Evolutionary conservation across 2,888 invertebrate genomes (phyloP), one percentile per base, ranked within the genome.

Genomic region (Drosophila monieri): DNA sequence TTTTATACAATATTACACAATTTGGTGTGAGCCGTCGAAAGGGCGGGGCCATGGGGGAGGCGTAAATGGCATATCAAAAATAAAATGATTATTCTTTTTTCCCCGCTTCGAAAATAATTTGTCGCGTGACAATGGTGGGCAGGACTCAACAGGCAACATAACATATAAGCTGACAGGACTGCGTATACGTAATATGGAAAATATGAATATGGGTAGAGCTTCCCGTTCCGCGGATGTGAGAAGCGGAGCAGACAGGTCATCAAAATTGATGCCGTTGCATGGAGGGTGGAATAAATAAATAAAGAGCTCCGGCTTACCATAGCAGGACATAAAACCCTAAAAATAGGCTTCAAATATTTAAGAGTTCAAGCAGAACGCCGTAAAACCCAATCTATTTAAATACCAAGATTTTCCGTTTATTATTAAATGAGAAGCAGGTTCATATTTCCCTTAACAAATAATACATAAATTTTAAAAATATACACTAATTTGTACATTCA

Each of bases 1-100:
- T 54, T 85, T 78, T 78, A 81, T 87, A 85, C 78, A 87, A 81
- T 87, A 81, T 81, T 85, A 81, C 85, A 85, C 80, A 86, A 80
- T 80, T 80, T 75, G 76, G 64, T 66, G 68, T 43, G 35, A 14
- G 44, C 46, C n/a, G n/a, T 21, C 52, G 51, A 23, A 52, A 54
- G 39, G 32, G 39, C 25, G 35, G 43, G 12, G 32, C n/a, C 37
- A 8, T 6, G 47, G 8, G 27, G 25, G 55, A n/a, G 46, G 27
- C 79, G 65, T 87, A 87, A 81, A 85, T 81, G 83, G 64, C 88
- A 76, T 87, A 81, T 81, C 87, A 87, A 70, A 81, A 76, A 87
- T 79, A 70, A 87, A 79, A 85, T 81, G 71, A 85, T 85, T 72
- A 71, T 71, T 61, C 46, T 14, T 25, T 75, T 54, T 48, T 74